These are phyloP conservation scores for Eristalis arbustorum DNA, from an alignment of 2,888 invertebrate genomes.

Conservation along the genomic window DNA sequence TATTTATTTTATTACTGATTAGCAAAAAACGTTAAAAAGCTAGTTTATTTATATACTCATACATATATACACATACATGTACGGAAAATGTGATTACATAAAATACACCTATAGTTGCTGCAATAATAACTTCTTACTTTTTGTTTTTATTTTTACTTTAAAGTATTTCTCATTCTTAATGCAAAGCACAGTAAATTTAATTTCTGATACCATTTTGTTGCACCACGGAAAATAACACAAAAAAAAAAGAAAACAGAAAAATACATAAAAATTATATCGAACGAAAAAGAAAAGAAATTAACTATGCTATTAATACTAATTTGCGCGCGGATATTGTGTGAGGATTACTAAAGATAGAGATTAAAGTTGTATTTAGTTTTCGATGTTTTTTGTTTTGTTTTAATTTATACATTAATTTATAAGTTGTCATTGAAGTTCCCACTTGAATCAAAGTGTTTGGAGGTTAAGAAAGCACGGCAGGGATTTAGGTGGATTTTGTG, in stretches of 20 bases:
- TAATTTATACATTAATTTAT: conserved; percentile 10
- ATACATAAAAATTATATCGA: neutral
- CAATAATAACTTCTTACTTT: conserved; percentile 31
- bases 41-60: conserved; percentile 56
- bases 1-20: conserved; percentile 47
- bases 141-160: neutral
- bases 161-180: conserved; percentile 17
- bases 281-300: conserved; percentile 24
- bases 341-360: conserved; percentile 34
- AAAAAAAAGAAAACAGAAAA: conserved; percentile 2
- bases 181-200: conserved; percentile 53
- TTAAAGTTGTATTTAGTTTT: conserved; percentile 29
- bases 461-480: too few species aligned
- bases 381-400: conserved; percentile 35
- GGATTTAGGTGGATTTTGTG: neutral
- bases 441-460: neutral
- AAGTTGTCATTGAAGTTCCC: neutral
- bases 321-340: conserved; percentile 58
- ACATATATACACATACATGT: conserved; percentile 36
- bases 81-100: conserved; percentile 56
- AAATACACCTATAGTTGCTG: conserved; percentile 59
- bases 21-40: conserved; percentile 68
- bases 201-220: conserved; percentile 28
- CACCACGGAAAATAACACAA: conserved; percentile 45
- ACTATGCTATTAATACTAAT: conserved; percentile 64